Conservation (phyloP, 2,888 invertebrate species). For the Gandaritis pyraliata region DNA sequence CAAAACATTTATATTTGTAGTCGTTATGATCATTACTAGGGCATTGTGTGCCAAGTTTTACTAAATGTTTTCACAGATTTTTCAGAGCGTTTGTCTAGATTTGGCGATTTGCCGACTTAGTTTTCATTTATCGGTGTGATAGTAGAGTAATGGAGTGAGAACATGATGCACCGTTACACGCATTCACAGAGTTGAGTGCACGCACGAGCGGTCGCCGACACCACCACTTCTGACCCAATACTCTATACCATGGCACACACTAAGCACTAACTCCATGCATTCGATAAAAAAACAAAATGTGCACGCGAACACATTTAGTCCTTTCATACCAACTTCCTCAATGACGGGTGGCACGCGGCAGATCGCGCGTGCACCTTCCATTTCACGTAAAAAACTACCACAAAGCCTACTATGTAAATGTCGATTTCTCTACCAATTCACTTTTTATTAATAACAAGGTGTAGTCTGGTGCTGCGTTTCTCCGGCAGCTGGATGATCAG, state of each 20-base stretch:
- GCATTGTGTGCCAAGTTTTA: slow-evolving; percentile 10
- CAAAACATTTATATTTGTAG: slow-evolving; percentile 8
- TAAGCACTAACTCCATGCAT: slow-evolving; percentile 26
- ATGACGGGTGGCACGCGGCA: slow-evolving; percentile 53
- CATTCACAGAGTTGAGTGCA: slow-evolving; percentile 78
- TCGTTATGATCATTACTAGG: slow-evolving; percentile 19
- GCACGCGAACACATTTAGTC: slow-evolving; percentile 24
- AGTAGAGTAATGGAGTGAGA: slow-evolving; percentile 59
- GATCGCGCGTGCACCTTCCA: slow-evolving; percentile 51
- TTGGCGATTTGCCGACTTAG: slow-evolving; percentile 25
- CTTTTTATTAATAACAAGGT: slow-evolving; percentile 75
- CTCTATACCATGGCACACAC: slow-evolving; percentile 40
- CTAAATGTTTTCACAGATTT: slow-evolving; percentile 4
- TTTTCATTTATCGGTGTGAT: slow-evolving; percentile 46
- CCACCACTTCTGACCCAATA: slow-evolving; percentile 58
- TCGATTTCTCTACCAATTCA: slow-evolving; percentile 58
- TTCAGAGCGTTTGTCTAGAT: slow-evolving; percentile 8
- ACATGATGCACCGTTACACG: slow-evolving; percentile 74
- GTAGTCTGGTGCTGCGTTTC: slow-evolving; percentile 67
- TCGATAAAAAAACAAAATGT: slow-evolving; percentile 8
- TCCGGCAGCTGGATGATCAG: slow-evolving; percentile 74
- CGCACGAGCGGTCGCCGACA: slow-evolving; percentile 80
- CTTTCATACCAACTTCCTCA: slow-evolving; percentile 8
- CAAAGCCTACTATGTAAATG: slow-evolving; percentile 70
- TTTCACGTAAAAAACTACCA: slow-evolving; percentile 55